These are phyloP conservation scores for Odontesthes bonariensis DNA, from an alignment of 2,113 vertebrate species.

Conservation along the genomic window DNA sequence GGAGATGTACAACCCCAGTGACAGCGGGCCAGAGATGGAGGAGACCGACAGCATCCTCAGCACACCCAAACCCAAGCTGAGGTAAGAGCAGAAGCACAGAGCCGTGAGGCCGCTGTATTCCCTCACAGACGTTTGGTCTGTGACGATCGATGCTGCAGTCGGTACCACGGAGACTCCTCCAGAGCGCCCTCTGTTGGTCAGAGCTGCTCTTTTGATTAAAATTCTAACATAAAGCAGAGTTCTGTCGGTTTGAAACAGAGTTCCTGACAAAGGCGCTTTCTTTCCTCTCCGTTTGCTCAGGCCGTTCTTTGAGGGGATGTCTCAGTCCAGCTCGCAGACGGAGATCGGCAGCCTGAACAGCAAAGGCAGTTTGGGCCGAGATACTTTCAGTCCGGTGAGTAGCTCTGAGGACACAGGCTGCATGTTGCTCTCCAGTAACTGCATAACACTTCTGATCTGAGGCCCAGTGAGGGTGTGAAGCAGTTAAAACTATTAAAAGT, in stretches of 20 bases:
- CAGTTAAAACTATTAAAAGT: no score
- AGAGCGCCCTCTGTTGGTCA: constrained; percentile 68
- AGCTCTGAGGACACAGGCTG: no score
- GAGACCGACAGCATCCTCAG: constrained; percentile 95
- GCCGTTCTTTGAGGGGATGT: constrained; percentile 95
- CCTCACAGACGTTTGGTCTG: no score
- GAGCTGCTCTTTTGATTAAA: background rate
- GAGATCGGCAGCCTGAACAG: constrained; percentile 95
- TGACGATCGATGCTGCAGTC: no score
- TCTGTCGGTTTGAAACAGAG: background rate
- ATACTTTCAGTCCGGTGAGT: constrained; percentile 89
- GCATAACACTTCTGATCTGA: no score
- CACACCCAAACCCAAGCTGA: constrained; percentile 93
- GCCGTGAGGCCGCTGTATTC: no score
- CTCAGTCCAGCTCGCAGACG: constrained; percentile 95
- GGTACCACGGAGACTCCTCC: no score
- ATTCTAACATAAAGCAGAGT: background rate
- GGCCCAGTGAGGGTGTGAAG: no score
- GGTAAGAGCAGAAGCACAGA: constrained; percentile 68
- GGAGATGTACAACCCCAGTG: constrained; percentile 96
- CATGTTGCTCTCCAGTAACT: background rate
- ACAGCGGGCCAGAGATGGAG: constrained; percentile 94
- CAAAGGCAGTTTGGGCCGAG: constrained; percentile 89
- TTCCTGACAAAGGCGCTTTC: no score
- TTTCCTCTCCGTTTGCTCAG: constrained; percentile 61